Percentiles rank a stretch among this genome's conserved stretches.
phyloP scores from a whole-genome alignment of 2,888 invertebrate species.

The Herminia tarsipennalis region DNA sequence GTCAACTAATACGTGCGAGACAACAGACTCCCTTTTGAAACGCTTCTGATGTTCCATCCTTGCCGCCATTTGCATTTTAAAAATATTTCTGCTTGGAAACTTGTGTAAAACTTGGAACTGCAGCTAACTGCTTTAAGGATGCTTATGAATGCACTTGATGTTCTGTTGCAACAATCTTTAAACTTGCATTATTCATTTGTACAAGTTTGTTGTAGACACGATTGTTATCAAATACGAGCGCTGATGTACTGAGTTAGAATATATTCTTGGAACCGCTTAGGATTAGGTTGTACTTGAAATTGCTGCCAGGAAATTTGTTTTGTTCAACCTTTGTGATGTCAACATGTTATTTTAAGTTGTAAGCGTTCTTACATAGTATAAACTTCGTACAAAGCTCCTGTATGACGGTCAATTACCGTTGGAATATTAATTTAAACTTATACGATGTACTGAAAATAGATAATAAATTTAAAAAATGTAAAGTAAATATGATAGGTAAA shows the following conservation, averaged over 20 bases:
- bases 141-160: conserved; percentile 30
- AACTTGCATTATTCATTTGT: conserved; percentile 37
- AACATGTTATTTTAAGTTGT: background rate
- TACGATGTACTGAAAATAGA: no score
- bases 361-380: background rate
- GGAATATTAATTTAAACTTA: no score
- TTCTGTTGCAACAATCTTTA: conserved; percentile 30
- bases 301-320: background rate
- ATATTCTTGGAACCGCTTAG: background rate
- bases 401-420: no score
- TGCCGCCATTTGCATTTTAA: conserved; percentile 55
- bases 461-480: no score
- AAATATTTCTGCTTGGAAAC: conserved; percentile 47
- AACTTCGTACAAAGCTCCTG: no score
- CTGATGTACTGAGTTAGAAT: conserved; percentile 1
- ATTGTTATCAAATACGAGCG: conserved; percentile 6
- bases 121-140: conserved; percentile 15
- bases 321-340: background rate
- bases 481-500: no score
- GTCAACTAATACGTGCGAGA: conserved; percentile 48
- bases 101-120: conserved; percentile 41
- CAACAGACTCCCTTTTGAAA: conserved; percentile 43
- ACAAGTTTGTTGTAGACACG: conserved; percentile 13
- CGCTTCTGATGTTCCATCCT: conserved; percentile 48
- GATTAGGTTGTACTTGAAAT: background rate